These are phyloP conservation scores for Amblyopsis hoosieri DNA, from an alignment of 2,797 vertebrate species.

Conservation along the genomic window DNA sequence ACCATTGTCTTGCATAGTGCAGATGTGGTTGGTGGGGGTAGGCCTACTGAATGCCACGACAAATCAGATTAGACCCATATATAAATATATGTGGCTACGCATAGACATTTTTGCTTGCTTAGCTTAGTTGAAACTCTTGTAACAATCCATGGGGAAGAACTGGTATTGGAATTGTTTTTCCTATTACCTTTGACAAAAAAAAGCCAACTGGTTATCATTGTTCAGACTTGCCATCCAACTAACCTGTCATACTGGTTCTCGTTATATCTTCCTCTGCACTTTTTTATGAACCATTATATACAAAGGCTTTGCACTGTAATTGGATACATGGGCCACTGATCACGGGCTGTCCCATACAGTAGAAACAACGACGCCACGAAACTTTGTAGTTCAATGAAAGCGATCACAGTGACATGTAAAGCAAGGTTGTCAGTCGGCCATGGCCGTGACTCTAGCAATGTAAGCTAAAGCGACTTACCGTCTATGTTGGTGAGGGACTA, in stretches of 20 bases:
- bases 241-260: constrained; percentile 75
- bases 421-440: constrained; percentile 9
- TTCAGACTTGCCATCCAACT: constrained; percentile 48
- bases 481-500: constrained; percentile 51
- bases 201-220: constrained; percentile 24
- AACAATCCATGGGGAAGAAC: not conserved
- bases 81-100: no score
- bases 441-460: constrained; percentile 42
- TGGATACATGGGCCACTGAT: constrained; percentile 1
- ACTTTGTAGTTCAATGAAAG: not conserved
- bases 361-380: not conserved
- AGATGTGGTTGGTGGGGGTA: no score
- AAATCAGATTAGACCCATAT: no score
- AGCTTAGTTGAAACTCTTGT: not conserved
- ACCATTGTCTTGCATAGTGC: no score
- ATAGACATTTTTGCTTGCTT: no score
- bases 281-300: constrained; percentile 34
- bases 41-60: no score
- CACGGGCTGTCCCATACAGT: not conserved
- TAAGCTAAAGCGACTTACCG: constrained; percentile 65
- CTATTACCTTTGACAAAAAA: not conserved
- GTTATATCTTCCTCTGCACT: constrained; percentile 32
- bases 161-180: not conserved
- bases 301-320: constrained; percentile 27
- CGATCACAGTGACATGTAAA: not conserved